Evolutionary conservation across 2,888 invertebrate species (phyloP).

Genomic region (Melieria picta): DNA sequence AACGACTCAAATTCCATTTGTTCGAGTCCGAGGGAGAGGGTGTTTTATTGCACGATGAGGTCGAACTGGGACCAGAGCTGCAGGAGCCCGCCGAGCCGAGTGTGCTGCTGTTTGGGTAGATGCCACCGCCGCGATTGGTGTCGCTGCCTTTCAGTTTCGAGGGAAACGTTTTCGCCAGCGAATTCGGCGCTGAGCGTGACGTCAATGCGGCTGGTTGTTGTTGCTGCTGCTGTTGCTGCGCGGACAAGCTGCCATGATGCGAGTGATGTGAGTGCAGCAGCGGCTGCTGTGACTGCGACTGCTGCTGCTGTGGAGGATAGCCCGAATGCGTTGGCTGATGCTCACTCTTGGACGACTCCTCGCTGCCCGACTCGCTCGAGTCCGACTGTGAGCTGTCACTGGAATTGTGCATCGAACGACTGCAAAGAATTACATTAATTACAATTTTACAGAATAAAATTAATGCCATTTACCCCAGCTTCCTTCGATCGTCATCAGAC

Average conservation of each 20-base stretch:
- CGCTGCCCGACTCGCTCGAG: constrained; percentile 65
- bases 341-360: constrained; percentile 61
- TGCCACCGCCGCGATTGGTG: constrained; percentile 48
- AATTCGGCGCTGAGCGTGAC: constrained; percentile 8
- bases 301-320: constrained; percentile 23
- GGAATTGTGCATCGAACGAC: constrained; percentile 67
- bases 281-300: constrained; percentile 17
- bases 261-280: constrained; percentile 31
- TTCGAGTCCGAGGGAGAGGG: constrained; percentile 61
- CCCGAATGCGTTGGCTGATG: constrained; percentile 42
- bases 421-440: constrained; percentile 23
- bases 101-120: constrained; percentile 48
- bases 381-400: constrained; percentile 68
- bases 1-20: constrained; percentile 59
- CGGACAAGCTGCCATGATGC: too few relatives aligned
- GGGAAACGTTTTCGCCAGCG: constrained; percentile 21
- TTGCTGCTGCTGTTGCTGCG: constrained; percentile 35
- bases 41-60: constrained; percentile 56
- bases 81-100: constrained; percentile 43
- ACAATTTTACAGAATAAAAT: too few relatives aligned
- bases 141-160: too few relatives aligned
- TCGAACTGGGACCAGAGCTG: constrained; percentile 42
- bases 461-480: constrained; percentile 50
- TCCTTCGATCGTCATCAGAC: constrained; percentile 77
- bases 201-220: constrained; percentile 37